These are phyloP conservation scores for Emydura subglobosa DNA, from an alignment of 2,113 vertebrate genomes.

Conservation along the genomic window DNA sequence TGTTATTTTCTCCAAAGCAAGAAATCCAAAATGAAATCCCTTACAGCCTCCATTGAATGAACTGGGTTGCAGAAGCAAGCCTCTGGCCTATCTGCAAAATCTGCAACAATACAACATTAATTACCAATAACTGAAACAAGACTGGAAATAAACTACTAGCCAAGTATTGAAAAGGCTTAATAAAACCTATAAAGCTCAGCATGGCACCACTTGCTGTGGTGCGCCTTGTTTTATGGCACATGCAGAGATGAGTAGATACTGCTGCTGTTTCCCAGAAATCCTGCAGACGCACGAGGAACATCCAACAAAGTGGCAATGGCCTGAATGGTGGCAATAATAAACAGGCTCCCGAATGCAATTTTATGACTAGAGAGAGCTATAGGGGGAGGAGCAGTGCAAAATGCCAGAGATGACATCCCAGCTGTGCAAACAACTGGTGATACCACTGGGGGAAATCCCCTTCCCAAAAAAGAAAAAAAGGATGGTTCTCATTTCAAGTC, in stretches of 20 bases:
- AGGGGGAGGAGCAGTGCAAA: neutral
- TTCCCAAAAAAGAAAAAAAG: neutral
- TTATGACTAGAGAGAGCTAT: neutral
- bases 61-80: neutral
- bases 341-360: neutral
- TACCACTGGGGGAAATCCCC: neutral
- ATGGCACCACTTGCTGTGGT: neutral
- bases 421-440: neutral
- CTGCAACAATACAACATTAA: neutral
- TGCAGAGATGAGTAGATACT: neutral
- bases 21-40: neutral
- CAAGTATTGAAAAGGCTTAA: neutral
- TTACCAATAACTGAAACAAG: rapidly evolving
- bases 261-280: neutral
- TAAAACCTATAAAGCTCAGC: neutral
- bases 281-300: neutral
- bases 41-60: neutral
- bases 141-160: neutral
- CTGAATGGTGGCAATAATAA: neutral
- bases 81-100: neutral
- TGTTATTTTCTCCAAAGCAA: neutral
- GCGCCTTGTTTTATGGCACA: neutral
- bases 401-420: neutral
- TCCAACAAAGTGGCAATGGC: neutral
- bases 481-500: neutral